phyloP scores from a whole-genome alignment of 1,140 invertebrate genomes.

The Platorchestia sp. region DNA sequence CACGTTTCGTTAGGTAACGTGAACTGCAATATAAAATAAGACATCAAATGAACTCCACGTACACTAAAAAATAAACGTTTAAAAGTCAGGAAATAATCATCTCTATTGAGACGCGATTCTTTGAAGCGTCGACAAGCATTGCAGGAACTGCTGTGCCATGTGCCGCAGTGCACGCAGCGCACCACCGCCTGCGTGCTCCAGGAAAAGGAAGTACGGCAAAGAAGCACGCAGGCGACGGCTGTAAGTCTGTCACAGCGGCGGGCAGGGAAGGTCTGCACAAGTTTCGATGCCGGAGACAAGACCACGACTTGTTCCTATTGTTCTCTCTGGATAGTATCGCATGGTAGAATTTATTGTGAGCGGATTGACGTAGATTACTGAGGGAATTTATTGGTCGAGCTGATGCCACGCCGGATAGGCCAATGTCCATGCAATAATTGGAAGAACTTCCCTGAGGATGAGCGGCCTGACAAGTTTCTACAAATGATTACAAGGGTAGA shows the following conservation, averaged over 20 bases:
- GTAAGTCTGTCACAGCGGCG: neutral
- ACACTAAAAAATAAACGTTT: too few relatives aligned
- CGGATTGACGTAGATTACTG: conserved; percentile 39
- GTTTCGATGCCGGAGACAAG: neutral
- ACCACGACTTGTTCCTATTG: neutral
- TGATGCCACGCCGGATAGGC: conserved; percentile 9
- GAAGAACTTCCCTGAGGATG: neutral
- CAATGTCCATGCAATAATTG: conserved; percentile 46
- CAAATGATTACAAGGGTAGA: conserved; percentile 40
- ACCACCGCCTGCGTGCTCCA: too few relatives aligned
- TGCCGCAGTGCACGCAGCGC: neutral
- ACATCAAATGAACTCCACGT: too few relatives aligned
- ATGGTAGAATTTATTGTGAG: conserved; percentile 18
- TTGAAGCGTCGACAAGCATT: neutral
- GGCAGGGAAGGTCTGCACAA: neutral
- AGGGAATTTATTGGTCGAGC: conserved; percentile 11
- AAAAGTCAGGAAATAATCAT: neutral
- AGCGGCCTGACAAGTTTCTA: conserved; percentile 26
- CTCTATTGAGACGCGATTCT: neutral
- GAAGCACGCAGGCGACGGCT: neutral
- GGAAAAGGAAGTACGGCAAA: neutral
- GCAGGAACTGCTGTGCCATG: neutral
- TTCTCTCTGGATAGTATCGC: conserved; percentile 16
- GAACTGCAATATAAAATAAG: too few relatives aligned
- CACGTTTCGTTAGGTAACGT: too few relatives aligned